Percentiles rank a stretch among this genome's conserved stretches.
Conservation (phyloP, 2,113 vertebrate species). For the Epinephelus cyanopodus region DNA sequence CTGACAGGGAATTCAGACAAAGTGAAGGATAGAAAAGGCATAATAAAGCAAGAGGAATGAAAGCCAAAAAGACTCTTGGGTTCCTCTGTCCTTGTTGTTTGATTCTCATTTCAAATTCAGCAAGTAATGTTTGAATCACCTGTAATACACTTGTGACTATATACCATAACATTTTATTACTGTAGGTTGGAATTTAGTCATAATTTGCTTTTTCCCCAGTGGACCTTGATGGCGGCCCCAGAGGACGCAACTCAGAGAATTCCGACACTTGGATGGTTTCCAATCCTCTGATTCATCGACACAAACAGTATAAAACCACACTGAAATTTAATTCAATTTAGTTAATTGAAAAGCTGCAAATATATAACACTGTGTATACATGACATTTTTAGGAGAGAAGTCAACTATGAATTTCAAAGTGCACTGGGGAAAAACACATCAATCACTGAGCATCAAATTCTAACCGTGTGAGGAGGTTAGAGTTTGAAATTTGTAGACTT, state of each 20-base stretch:
- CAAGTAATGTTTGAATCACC: not conserved
- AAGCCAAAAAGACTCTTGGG: not conserved
- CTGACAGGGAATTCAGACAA: slow-evolving; percentile 81
- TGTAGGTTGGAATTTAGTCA: not conserved
- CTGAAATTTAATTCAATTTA: not conserved
- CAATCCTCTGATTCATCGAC: slow-evolving; percentile 3
- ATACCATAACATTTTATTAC: not conserved
- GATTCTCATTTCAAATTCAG: slow-evolving; percentile 1
- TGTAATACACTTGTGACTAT: not conserved
- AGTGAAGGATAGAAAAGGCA: slow-evolving; percentile 28
- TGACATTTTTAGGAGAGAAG: slow-evolving; percentile 14
- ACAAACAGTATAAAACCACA: slow-evolving; percentile 9
- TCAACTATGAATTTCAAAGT: slow-evolving; percentile 21
- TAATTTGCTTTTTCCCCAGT: not conserved
- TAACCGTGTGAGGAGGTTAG: not conserved
- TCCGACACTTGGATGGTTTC: not conserved
- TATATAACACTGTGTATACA: not conserved
- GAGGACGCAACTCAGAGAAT: not conserved
- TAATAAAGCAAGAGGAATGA: not conserved
- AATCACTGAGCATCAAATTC: not conserved
- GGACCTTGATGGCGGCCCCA: not conserved
- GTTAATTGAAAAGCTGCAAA: slow-evolving; percentile 24
- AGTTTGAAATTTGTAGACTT: slow-evolving; percentile 6
- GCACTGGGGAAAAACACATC: slow-evolving; percentile 9
- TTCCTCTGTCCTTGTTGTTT: not conserved